Conservation (phyloP, 1,140 invertebrate genomes). For the Drosophila pachea region DNA sequence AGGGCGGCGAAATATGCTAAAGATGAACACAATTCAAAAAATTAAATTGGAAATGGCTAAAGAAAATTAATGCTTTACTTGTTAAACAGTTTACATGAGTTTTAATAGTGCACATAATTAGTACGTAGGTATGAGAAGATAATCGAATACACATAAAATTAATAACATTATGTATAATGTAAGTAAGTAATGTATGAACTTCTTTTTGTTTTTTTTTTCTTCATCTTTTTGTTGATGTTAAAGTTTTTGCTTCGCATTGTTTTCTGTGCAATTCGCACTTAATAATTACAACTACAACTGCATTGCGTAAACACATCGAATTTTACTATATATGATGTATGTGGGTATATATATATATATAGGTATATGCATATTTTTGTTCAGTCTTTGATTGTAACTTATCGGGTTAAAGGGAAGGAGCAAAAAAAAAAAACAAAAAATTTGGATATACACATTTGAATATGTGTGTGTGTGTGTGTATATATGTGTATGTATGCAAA, state of each 20-base stretch:
- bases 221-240: conserved; percentile 14
- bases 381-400: conserved; percentile 70
- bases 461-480: too few species aligned
- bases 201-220: conserved; percentile 1
- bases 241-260: conserved; percentile 15
- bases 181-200: conserved; percentile 25
- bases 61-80: conserved; percentile 16
- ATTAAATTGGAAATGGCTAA: background rate
- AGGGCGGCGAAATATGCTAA: background rate
- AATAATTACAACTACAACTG: conserved; percentile 61
- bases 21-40: conserved; percentile 7
- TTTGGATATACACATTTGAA: conserved; percentile 16
- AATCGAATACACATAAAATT: conserved; percentile 57
- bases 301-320: conserved; percentile 47
- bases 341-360: conserved; percentile 35
- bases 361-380: conserved; percentile 49
- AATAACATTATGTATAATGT: conserved; percentile 43
- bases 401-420: conserved; percentile 55
- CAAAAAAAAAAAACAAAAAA: conserved; percentile 47
- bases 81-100: conserved; percentile 56
- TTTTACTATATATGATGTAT: conserved; percentile 37
- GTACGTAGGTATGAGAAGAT: conserved; percentile 64
- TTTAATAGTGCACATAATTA: conserved; percentile 70
- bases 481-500: conserved; percentile 9
- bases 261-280: conserved; percentile 43